Evolutionary conservation across 1,140 invertebrate species (phyloP), one percentile per base, ranked within the genome.

Genomic region (Oreohelix idahoensis): DNA sequence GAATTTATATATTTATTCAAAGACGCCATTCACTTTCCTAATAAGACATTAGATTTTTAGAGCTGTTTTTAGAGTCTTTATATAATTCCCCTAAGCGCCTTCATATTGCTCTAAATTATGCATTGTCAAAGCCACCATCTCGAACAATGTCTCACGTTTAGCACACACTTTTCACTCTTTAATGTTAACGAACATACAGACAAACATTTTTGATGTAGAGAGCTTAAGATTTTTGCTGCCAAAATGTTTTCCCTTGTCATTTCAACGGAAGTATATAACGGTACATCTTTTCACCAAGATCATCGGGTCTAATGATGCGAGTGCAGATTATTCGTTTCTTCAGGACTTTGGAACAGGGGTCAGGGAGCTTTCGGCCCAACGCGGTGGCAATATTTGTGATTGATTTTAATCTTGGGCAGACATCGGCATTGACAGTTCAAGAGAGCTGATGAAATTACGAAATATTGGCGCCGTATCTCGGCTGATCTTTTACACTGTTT

Each of bases 361-460:
- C 53, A 58, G 26, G 26, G 53, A 23, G 53, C 53, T 0, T 66
- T 66, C 10, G 63, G 29, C n/a, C 29, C n/a, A 66, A 66, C 11
- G 5, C 63, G 8, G 63, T 17, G 29, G n/a, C 63, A 66, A 66
- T 66, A 66, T 66, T 66, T 66, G 63, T 66, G n/a, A 66, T 66
- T 66, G 63, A 66, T 66, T 32, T 32, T 66, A 32, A 66, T 66
- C n/a, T 29, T 32, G 63, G n/a, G 1, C 63, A 66, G 63, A 66
- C 63, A 66, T 32, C 29, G n/a, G n/a, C 11, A 35, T 32, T 29
- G 63, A 66, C n/a, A 66, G 29, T 5, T 66, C 11, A 32, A 32
- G 32, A 35, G 29, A 11, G 63, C 63, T 66, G 63, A 66, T 66
- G 63, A 66, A 66, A 66, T 66, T 66, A 66, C 29, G 63, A 66